Evolutionary conservation across 2,797 vertebrate genomes (phyloP).

Genomic region (Carapus acus): DNA sequence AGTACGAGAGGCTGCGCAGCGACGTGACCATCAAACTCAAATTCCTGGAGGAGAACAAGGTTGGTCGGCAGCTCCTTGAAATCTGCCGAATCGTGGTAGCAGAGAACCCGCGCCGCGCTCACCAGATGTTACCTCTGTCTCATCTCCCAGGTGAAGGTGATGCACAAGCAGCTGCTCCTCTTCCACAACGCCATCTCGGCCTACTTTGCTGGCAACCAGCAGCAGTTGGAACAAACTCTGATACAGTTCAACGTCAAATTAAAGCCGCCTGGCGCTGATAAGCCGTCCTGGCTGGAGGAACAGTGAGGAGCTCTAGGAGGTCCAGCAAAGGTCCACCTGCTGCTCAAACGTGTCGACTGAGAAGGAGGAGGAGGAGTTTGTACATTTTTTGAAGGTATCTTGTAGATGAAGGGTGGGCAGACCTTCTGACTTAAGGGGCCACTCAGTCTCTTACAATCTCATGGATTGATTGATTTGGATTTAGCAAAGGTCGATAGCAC

Average conservation of each 20-base stretch:
- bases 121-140: neutral
- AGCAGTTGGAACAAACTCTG: conserved; percentile 95
- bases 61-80: conserved; percentile 25
- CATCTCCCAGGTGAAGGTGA: conserved; percentile 87
- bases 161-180: conserved; percentile 98
- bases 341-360: conserved; percentile 20
- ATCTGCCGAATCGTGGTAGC: no score
- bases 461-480: no score
- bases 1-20: conserved; percentile 90
- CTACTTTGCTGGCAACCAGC: conserved; percentile 98
- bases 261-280: conserved; percentile 86
- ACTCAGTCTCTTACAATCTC: no score
- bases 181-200: conserved; percentile 98
- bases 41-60: conserved; percentile 98
- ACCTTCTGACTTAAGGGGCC: no score
- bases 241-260: conserved; percentile 95
- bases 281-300: conserved; percentile 98
- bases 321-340: conserved; percentile 10
- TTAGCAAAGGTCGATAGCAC: no score
- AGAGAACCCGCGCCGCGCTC: no score
- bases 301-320: conserved; percentile 69
- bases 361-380: no score
- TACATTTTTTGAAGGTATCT: no score
- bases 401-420: no score
- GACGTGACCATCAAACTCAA: conserved; percentile 97